Evolutionary conservation across 2,888 invertebrate species (phyloP), one percentile per base, ranked within the genome.

Genomic region (Sipunculus nudus): DNA sequence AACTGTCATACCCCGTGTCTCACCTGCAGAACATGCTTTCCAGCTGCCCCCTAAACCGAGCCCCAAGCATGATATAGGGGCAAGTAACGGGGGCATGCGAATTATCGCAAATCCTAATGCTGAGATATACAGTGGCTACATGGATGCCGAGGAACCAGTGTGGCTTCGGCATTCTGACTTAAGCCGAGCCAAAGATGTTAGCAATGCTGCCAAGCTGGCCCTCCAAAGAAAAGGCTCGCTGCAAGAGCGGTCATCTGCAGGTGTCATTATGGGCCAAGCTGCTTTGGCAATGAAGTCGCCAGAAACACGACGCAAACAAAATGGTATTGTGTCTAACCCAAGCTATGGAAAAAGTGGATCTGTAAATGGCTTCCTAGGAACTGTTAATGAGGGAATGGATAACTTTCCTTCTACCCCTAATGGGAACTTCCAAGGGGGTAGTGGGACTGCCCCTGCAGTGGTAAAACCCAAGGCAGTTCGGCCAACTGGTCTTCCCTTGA

Each of bases 401-500:
- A 13, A 19, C 43, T 19, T 8, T 8, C 43, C 43, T 43, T 16
- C 8, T 13, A 8, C 43, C n/a, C n/a, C n/a, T 21, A 43, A 21
- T 43, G 43, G 4, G 31, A 43, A 19, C 26, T 50, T 19, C 40
- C 39, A 19, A 35, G 43, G 8, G 29, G 53, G 13, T 21, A 46
- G 16, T 21, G 45, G 19, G 21, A 35, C 13, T 29, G 53, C 26
- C 31, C 38, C 43, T 35, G 38, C 26, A 38, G 47, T 16, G 35
- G 21, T 28, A 41, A 56, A 43, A n/a, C n/a, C n/a, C n/a, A 48
- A 39, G 23, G 61, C 61, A 1, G 56, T 67, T 4, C 65, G 83
- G 58, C 80, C 84, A 32, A 92, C 91, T 85, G 92, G 92, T 70
- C 90, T 92, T 76, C 92, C 92, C 73, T 91, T 92, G 90, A 88